Evolutionary conservation across 2,797 vertebrate species (phyloP).

Genomic region (Apogon hyalosoma): DNA sequence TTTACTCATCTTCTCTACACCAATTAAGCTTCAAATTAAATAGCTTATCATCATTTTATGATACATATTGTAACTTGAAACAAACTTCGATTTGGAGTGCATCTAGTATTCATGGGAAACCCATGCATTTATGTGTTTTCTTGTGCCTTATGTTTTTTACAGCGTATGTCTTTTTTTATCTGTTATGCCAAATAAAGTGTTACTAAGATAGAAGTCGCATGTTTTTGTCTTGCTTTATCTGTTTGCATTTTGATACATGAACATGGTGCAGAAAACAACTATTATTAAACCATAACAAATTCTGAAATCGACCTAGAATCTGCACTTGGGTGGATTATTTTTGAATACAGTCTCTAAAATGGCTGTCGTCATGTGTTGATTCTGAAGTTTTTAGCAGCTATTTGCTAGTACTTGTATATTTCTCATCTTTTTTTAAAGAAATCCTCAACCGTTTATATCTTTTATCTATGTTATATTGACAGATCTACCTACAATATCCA

Average conservation of each 20-base stretch:
- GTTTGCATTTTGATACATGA: neutral
- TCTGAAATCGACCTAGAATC: too few species aligned
- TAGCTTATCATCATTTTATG: constrained; percentile 78
- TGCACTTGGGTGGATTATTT: too few species aligned
- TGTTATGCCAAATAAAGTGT: constrained; percentile 69
- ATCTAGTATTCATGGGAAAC: constrained; percentile 88
- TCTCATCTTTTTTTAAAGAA: too few species aligned
- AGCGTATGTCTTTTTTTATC: constrained; percentile 60
- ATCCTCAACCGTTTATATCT: too few species aligned
- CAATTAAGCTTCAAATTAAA: constrained; percentile 68
- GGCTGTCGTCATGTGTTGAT: too few species aligned
- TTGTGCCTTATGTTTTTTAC: constrained; percentile 73
- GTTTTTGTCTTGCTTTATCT: constrained; percentile 17
- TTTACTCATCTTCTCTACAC: constrained; percentile 65
- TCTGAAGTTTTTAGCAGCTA: too few species aligned
- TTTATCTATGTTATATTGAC: too few species aligned
- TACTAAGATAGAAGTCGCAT: constrained; percentile 29
- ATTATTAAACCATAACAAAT: neutral
- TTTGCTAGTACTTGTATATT: too few species aligned
- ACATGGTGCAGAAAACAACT: neutral
- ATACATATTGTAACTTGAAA: constrained; percentile 89
- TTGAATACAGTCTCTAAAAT: too few species aligned
- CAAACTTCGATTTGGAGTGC: constrained; percentile 99
- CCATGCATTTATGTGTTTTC: constrained; percentile 81
- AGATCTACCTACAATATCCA: too few species aligned